Conservation (phyloP, 2,797 vertebrate genomes). For the Leontocebus nigricollis region DNA sequence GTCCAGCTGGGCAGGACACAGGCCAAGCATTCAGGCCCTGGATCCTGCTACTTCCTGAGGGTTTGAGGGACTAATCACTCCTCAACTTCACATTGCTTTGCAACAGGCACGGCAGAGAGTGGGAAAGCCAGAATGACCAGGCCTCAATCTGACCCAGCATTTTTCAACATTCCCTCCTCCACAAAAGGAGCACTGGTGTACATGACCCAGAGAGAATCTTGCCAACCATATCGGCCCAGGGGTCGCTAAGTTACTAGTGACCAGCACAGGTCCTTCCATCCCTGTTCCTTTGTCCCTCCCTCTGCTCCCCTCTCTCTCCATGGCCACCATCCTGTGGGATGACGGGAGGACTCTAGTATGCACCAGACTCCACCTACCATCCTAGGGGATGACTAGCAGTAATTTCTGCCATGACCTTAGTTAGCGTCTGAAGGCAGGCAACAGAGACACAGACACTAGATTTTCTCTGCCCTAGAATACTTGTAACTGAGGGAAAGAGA, state of each 20-base stretch:
- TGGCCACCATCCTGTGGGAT: no score
- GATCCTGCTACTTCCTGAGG: neutral
- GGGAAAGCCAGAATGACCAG: neutral
- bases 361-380: neutral
- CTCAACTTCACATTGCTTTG: accelerated
- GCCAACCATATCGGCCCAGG: neutral
- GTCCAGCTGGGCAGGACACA: neutral
- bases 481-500: neutral
- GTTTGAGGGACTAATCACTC: neutral
- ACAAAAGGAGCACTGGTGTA: neutral
- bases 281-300: neutral
- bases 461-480: neutral
- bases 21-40: no score
- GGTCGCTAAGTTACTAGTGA: neutral
- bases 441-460: neutral
- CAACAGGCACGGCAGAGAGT: accelerated
- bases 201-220: neutral
- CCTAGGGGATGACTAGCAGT: neutral
- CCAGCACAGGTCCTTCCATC: neutral
- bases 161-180: neutral
- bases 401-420: neutral
- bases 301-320: neutral
- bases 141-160: neutral
- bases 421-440: neutral
- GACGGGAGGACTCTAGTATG: no score